Base-by-base conservation (phyloP, 2,888 invertebrate genomes). In the Ditula angustiorana region DNA sequence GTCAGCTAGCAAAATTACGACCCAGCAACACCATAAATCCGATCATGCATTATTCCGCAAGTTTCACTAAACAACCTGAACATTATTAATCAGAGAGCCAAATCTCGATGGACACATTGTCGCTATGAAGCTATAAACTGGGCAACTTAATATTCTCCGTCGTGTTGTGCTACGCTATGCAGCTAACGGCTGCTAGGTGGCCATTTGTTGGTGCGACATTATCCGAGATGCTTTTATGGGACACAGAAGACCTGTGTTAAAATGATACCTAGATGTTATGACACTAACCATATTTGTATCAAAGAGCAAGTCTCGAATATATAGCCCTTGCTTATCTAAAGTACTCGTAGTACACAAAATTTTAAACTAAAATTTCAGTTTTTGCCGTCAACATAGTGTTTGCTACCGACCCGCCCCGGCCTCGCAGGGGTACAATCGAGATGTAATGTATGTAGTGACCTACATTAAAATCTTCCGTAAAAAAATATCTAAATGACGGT, bases 101-200 rank as follows among this genome's bases (percentile, higher is more conserved):
- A 49, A 49, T 28, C 49, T 49, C 49, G 1, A 13, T 16, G 28
- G 49, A 11, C 28, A 49, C 49, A 16, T 28, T 49, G 26, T 4
- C 13, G 49, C 16, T 0, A 4, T 10, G 1, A 13, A 26, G 8
- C 28, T 28, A 10, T 49, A 49, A 49, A 28, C 28, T 19, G 49
- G 3, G 26, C 28, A 28, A 28, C 49, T 49, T 49, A 28, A 49
- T 49, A 49, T 49, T 49, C 49, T 49, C 26, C 28, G 28, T 28
- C 28, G 26, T 49, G 28, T 49, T 44, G 41, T 13, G 13, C 44
- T 19, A 49, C 24, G 24, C 28, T 16, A 49, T 49, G 16, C 49
- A 49, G 49, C 24, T 49, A 49, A 49, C 26, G 49, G 49, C 16
- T 49, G 49, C 49, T 49, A 4, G 49, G 49, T 49, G 49, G 4